Conservation (phyloP, 2,888 invertebrate species). For the Brachynemurus nebulosus region DNA sequence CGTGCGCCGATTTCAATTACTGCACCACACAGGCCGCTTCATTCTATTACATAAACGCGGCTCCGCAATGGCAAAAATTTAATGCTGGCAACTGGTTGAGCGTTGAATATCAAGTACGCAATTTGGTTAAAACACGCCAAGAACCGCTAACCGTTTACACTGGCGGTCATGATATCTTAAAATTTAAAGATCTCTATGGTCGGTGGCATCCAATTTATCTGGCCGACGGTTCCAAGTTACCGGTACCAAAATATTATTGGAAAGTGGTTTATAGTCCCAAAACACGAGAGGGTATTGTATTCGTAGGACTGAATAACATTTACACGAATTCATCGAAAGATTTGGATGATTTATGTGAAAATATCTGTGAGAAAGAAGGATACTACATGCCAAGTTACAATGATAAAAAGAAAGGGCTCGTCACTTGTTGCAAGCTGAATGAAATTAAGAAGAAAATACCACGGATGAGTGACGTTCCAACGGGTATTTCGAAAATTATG, state of each 20-base stretch:
- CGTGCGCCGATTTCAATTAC: constrained; percentile 37
- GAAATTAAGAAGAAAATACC: not conserved
- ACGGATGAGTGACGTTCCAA: not conserved
- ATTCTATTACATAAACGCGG: constrained; percentile 36
- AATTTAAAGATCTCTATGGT: not conserved
- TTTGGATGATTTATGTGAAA: not conserved
- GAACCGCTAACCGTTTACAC: constrained; percentile 10
- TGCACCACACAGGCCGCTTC: constrained; percentile 33
- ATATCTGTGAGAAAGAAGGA: not conserved
- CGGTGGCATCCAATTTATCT: not conserved
- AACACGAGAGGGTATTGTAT: not conserved
- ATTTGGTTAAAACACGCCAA: constrained; percentile 26
- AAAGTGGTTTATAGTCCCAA: not conserved
- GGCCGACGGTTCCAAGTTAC: not conserved
- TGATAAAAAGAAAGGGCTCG: too few relatives aligned
- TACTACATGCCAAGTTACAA: not conserved
- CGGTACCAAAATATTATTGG: constrained; percentile 6
- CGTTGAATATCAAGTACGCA: constrained; percentile 32
- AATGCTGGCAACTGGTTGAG: constrained; percentile 37
- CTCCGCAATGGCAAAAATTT: constrained; percentile 37
- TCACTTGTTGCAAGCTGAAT: not conserved
- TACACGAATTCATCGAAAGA: not conserved
- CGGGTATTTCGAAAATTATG: too few relatives aligned
- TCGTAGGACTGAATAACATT: not conserved
- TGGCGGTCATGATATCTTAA: not conserved